phyloP scores from a whole-genome alignment of 2,888 invertebrate genomes.

The Tenthredo scrophulariae region DNA sequence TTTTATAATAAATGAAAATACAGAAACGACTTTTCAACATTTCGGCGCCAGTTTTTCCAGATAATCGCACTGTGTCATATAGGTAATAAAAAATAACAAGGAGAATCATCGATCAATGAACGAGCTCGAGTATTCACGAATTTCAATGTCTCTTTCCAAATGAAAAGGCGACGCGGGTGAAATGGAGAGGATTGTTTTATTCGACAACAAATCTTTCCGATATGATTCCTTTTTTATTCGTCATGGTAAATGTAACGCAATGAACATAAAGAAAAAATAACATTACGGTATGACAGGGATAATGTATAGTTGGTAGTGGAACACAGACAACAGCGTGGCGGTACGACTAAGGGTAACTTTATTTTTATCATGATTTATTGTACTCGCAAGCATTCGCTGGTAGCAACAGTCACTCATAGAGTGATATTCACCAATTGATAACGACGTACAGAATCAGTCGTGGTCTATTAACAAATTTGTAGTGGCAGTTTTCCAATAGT shows the following conservation, averaged over 20 bases:
- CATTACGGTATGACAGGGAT: background rate
- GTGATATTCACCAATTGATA: slow-evolving; percentile 31
- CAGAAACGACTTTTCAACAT: too few species aligned
- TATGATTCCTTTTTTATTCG: background rate
- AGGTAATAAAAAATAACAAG: too few species aligned
- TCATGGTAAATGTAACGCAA: background rate
- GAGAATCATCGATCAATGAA: too few species aligned
- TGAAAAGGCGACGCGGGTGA: background rate
- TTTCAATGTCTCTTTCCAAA: background rate
- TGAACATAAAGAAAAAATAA: background rate
- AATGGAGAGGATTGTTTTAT: background rate
- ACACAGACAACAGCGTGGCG: background rate
- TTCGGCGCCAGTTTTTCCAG: too few species aligned
- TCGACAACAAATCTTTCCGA: background rate
- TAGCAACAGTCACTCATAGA: background rate
- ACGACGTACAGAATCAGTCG: slow-evolving; percentile 15
- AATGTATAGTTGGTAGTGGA: background rate
- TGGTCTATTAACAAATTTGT: slow-evolving; percentile 48
- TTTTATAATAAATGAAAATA: too few species aligned
- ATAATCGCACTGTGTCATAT: too few species aligned
- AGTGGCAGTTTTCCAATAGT: slow-evolving; percentile 47
- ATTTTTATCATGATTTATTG: slow-evolving; percentile 26
- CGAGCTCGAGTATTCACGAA: too few species aligned
- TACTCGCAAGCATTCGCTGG: background rate
- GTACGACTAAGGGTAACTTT: background rate